Evolutionary conservation across 2,797 vertebrate species (phyloP).

Genomic region (Diplodus puntazzo): DNA sequence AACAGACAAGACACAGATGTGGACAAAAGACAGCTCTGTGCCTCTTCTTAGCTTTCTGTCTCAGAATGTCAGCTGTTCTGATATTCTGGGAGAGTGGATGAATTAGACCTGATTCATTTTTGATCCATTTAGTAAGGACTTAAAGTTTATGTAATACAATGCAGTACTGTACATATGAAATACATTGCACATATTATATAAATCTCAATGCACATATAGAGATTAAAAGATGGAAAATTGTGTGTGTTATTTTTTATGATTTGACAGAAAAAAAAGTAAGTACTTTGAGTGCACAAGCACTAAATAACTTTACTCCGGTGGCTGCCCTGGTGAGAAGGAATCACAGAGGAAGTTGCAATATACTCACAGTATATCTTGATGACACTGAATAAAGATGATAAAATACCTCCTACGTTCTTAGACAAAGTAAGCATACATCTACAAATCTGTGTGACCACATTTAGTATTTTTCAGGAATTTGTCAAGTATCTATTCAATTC

Average conservation of each 20-base stretch:
- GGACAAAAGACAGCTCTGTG: background rate
- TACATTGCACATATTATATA: background rate
- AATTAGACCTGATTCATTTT: background rate
- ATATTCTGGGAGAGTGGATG: background rate
- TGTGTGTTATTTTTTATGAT: background rate
- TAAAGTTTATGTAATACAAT: too few species aligned
- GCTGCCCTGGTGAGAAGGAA: background rate
- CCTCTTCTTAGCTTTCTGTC: background rate
- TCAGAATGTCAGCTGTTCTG: background rate
- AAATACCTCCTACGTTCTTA: background rate
- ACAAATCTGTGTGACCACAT: background rate
- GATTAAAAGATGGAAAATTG: background rate
- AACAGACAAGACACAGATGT: conserved; percentile 1
- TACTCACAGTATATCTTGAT: background rate
- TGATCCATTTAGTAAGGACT: background rate
- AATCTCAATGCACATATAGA: too few species aligned
- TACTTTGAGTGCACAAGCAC: background rate
- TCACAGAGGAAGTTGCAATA: too few species aligned
- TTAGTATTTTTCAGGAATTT: background rate
- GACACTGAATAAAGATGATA: background rate
- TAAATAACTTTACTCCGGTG: background rate
- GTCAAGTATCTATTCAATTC: background rate
- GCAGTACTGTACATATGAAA: background rate
- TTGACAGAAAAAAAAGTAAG: background rate
- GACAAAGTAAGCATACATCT: background rate